phyloP scores from a whole-genome alignment of 2,888 invertebrate species.

The Brachylomia viminalis region DNA sequence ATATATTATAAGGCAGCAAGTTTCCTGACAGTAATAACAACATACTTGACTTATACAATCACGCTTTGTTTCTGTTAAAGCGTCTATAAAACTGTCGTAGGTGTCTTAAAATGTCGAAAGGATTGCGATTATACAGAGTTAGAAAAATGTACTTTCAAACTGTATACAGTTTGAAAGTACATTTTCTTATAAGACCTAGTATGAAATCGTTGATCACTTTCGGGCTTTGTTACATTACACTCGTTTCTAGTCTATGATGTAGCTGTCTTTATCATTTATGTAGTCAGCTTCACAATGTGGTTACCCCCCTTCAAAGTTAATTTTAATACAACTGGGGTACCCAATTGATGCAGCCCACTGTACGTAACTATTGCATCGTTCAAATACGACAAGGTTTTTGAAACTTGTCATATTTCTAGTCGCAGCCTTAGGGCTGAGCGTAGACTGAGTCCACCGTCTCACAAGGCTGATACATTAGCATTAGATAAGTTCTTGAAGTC shows the following conservation, averaged over 20 bases:
- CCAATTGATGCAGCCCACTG: too few species aligned
- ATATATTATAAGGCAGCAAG: slow-evolving; percentile 26
- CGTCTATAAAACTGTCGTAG: slow-evolving; percentile 32
- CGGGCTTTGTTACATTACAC: neutral
- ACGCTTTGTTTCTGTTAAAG: slow-evolving; percentile 37
- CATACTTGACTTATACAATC: slow-evolving; percentile 43
- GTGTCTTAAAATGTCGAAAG: slow-evolving; percentile 35
- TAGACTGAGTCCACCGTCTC: neutral
- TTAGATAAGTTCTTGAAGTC: too few species aligned
- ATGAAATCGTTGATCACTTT: neutral
- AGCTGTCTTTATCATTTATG: neutral
- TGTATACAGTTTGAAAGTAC: too few species aligned
- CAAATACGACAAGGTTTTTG: neutral
- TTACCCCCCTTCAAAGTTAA: too few species aligned
- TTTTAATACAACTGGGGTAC: too few species aligned
- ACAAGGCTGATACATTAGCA: too few species aligned
- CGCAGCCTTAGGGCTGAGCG: neutral
- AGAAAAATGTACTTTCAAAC: neutral
- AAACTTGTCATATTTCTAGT: neutral
- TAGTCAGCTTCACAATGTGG: too few species aligned
- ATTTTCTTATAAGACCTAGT: too few species aligned
- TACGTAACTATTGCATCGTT: neutral
- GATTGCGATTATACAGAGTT: slow-evolving; percentile 14
- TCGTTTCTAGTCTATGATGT: neutral
- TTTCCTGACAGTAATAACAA: slow-evolving; percentile 31